phyloP scores from a whole-genome alignment of 2,888 invertebrate genomes.

The Drosophila quasianomalipes region DNA sequence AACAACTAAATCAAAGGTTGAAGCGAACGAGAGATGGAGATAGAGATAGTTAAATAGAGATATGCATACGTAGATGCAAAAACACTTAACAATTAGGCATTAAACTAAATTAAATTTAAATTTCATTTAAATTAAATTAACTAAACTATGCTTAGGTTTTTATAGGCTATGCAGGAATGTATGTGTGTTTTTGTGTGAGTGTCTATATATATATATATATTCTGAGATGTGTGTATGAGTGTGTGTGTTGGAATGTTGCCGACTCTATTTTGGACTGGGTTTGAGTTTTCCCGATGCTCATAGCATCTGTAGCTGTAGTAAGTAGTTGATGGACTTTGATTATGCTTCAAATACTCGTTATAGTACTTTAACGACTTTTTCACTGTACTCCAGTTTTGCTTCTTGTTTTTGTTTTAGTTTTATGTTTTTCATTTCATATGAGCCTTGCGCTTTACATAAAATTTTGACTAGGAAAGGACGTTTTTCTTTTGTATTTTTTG shows the following conservation, averaged over 20 bases:
- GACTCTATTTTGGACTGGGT: constrained; percentile 44
- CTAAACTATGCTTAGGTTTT: constrained; percentile 72
- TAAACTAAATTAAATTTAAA: constrained; percentile 80
- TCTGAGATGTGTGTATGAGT: constrained; percentile 45
- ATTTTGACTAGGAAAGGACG: constrained; percentile 85
- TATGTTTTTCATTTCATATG: constrained; percentile 48
- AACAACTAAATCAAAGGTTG: constrained; percentile 38
- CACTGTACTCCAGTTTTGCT: constrained; percentile 8
- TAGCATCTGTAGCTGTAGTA: constrained; percentile 49
- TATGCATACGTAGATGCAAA: constrained; percentile 29
- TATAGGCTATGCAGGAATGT: constrained; percentile 72
- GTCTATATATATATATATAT: constrained; percentile 1
- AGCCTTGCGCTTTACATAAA: constrained; percentile 63
- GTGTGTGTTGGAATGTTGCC: constrained; percentile 23
- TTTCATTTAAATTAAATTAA: constrained; percentile 79
- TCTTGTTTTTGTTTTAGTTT: constrained; percentile 1
- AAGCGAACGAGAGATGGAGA: constrained; percentile 14
- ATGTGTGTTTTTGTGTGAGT: constrained; percentile 24
- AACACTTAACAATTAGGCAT: constrained; percentile 71
- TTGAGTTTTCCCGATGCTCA: constrained; percentile 52
- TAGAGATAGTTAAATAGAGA: constrained; percentile 7
- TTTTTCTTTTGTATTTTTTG: constrained; percentile 34
- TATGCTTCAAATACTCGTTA: constrained; percentile 19
- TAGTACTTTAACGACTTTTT: constrained; percentile 14
- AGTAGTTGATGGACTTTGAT: constrained; percentile 15